Evolutionary conservation across 2,113 vertebrate species (phyloP), one percentile per base, ranked within the genome.

Genomic region (Ailuropoda melanoleuca): DNA sequence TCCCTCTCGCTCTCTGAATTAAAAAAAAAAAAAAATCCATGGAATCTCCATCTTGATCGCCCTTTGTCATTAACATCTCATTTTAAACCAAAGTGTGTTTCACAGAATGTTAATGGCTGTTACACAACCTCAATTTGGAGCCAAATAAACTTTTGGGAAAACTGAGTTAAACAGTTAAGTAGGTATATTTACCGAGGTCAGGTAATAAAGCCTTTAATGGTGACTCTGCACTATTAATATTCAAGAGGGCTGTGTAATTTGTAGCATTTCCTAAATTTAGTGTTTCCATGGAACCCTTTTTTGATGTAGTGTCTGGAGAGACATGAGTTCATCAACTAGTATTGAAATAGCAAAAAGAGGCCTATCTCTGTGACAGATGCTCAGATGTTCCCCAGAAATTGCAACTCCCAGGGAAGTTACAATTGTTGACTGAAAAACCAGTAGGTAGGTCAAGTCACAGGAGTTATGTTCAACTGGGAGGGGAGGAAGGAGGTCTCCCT

Each of bases 81-180:
- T 91, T 95, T 97, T 93, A 95, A 94, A 91, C 43, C 58, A 89
- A 81, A 90, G 31, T 68, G 82, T 84, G 77, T 72, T 93, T 62
- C 53, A 37, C 58, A 43, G 88, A 94, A 97, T 95, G 39, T 91
- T 94, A 93, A 97, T 91, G 24, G 34, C 88, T 75, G 24, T 72
- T 97, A 95, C 53, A 48, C 91, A 95, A 88, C 70, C 70, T 94
- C 92, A 93, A 34, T 96, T 84, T 88, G 9, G 75, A 82, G 72
- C 89, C 83, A 90, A 92, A 87, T 94, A 95, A 93, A 85, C 95
- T 48, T 81, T 15, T 88, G 88, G 75, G 81, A 95, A 88, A 88
- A 90, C 6, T 46, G 58, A 92, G 72, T 95, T 84, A 89, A 93
- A 72, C 68, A 66, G 29, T 55, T 94, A 90, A 93, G 46, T 75